Conservation (phyloP, 1,140 invertebrate genomes). For the Oryctes rhinoceros region DNA sequence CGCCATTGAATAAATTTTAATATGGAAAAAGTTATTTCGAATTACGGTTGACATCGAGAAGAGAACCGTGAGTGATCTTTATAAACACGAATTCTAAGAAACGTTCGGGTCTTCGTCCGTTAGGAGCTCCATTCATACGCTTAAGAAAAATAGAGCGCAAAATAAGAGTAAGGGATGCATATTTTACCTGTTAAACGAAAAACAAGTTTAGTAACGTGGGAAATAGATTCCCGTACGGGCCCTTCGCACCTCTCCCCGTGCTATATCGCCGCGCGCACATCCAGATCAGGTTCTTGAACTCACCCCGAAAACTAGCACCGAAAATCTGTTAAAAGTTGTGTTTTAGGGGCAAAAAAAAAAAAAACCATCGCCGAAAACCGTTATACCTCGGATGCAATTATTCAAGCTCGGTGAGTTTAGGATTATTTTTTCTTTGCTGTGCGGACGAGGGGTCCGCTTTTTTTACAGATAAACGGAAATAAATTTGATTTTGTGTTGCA, state of each 20-base stretch:
- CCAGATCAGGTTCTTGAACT: constrained; percentile 39
- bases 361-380: constrained; percentile 16
- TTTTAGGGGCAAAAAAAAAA: constrained; percentile 33
- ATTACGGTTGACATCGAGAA: constrained; percentile 36
- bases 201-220: constrained; percentile 41
- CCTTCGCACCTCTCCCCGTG: neutral
- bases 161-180: constrained; percentile 41
- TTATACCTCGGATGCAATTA: constrained; percentile 32
- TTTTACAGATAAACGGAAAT: constrained; percentile 37
- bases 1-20: constrained; percentile 20
- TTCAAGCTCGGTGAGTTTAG: constrained; percentile 30
- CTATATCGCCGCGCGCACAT: neutral
- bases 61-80: neutral
- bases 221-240: constrained; percentile 37
- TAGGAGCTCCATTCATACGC: constrained; percentile 35
- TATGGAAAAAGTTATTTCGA: constrained; percentile 36
- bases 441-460: neutral
- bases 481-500: constrained; percentile 37
- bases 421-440: constrained; percentile 11
- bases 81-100: constrained; percentile 41
- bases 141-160: constrained; percentile 30
- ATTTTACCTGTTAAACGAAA: constrained; percentile 42
- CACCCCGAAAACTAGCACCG: constrained; percentile 33
- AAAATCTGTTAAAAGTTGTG: constrained; percentile 31
- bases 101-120: constrained; percentile 28